Evolutionary conservation across 2,888 invertebrate genomes (phyloP), one percentile per base, ranked within the genome.

Genomic region (Ptychoptera albimana): DNA sequence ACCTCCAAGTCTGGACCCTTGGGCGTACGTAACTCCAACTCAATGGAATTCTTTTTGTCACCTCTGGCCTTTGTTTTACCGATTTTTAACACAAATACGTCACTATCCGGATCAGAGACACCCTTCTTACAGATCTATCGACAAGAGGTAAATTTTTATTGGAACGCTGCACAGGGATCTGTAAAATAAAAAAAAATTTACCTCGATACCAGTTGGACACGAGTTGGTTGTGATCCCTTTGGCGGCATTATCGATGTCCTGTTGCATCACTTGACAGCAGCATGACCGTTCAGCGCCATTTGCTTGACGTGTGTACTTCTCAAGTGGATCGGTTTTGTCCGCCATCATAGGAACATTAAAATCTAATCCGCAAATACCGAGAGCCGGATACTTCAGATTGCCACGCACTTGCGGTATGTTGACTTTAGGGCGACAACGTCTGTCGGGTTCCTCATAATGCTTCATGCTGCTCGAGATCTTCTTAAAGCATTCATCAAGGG

Each of bases 1-100:
- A 76, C 74, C 10, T 56, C 57, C 30, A 70, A 67, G 0, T 75
- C 71, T 0, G 76, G 75, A 0, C 76, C 77, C 47, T 77, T 75
- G 0, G 84, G 84, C 0, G 84, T 84, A 43, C 77, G 72, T 55
- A 84, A 60, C 54, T 84, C 83, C 51, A 84, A 69, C 67, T 84
- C 73, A 44, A 77, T 63, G 43, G 72, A 71, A 39, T 70, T 70
- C 55, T 79, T 79, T 63, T 82, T 82, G 47, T 75, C 75, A 37
- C 73, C 73, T 0, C 77, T 77, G 31, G 79, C 78, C 1, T 75
- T 75, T 55, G 83, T 83, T 55, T 82, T 83, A 2, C 83, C 84
- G 45, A 85, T 77, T 54, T 79, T 74, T 39, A 83, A 61, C 5
- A 83, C 67, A 50, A 82, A 82, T 1, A 81, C 72, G 52, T 82